Base-by-base conservation (phyloP, 2,888 invertebrate species). In the Dorcus hopei region DNA sequence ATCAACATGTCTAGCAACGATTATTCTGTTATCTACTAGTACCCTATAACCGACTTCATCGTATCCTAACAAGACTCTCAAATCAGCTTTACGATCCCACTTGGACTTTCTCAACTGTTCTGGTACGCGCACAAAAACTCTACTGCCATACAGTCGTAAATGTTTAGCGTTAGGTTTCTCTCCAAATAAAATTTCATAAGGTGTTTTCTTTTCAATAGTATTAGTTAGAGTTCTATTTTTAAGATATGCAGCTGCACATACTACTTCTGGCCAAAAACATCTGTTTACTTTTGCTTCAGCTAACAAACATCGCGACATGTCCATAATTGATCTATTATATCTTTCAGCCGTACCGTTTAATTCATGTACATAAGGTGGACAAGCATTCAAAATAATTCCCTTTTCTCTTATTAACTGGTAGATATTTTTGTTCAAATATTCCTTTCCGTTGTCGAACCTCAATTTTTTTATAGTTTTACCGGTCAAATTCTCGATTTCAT, bases 341-440 rank as follows among this genome's bases (percentile, higher is more conserved):
- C 39, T 47, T 38, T 54, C 49, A 14, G 66, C 69, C 14, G 59
- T 61, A 48, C 68, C 65, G 53, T 67, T 70, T 14, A 65, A 52
- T 54, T 68, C 62, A 58, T 65, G 66, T 49, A 63, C 61, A 54
- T 68, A 69, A 2, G 65, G 57, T 57, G 68, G 66, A 54, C 65
- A 63, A 23, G 61, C 48, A 47, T 63, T 55, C 49, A 64, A 52
- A 52, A 49, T 23, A 45, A 69, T 67, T n/a, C 64, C 62, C 48
- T 67, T 65, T 23, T 66, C 57, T 40, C 57, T 61, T n/a, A 51
- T 51, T 45, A 68, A 64, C 14, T 62, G 40, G 60, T 56, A 62
- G 54, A 69, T 57, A 39, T 61, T 57, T 39, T 42, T 40, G 58
- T 66, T 64, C 49, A 61, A 49, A 48, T 66, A 63, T 55, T 65